Evolutionary conservation across 2,888 invertebrate genomes (phyloP).

Genomic region (Graphium colonna): DNA sequence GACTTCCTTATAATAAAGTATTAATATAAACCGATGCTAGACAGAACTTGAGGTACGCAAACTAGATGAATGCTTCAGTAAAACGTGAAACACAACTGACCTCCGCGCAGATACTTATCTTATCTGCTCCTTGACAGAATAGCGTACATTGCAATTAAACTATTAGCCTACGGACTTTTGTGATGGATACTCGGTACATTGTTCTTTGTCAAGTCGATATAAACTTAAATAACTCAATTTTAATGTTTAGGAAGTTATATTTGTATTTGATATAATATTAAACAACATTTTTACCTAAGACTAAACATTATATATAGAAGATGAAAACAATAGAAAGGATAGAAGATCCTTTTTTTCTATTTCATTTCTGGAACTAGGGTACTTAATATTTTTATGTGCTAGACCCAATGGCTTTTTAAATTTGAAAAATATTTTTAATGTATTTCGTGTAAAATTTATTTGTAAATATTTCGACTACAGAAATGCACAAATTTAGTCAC

Average conservation of each 20-base stretch:
- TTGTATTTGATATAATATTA: background rate
- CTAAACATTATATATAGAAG: no score
- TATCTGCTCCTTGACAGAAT: slow-evolving; percentile 43
- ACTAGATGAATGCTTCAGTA: slow-evolving; percentile 54
- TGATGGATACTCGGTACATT: slow-evolving; percentile 22
- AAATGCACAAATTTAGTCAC: no score
- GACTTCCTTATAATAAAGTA: no score
- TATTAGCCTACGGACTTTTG: slow-evolving; percentile 51
- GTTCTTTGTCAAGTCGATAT: background rate
- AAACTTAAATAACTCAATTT: background rate
- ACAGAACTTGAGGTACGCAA: slow-evolving; percentile 45
- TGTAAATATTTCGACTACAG: no score
- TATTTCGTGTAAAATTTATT: no score
- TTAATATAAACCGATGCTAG: background rate
- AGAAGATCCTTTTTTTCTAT: no score
- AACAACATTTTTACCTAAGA: no score
- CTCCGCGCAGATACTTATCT: slow-evolving; percentile 61
- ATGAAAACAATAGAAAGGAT: no score
- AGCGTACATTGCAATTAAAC: slow-evolving; percentile 57
- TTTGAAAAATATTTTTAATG: no score
- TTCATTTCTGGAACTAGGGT: no score
- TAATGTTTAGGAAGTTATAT: background rate
- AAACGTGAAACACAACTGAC: slow-evolving; percentile 51
- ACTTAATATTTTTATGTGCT: no score
- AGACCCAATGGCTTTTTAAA: no score